Evolutionary conservation across 2,113 vertebrate species (phyloP), one percentile per base, ranked within the genome.

Genomic region (Cygnus buccinator): DNA sequence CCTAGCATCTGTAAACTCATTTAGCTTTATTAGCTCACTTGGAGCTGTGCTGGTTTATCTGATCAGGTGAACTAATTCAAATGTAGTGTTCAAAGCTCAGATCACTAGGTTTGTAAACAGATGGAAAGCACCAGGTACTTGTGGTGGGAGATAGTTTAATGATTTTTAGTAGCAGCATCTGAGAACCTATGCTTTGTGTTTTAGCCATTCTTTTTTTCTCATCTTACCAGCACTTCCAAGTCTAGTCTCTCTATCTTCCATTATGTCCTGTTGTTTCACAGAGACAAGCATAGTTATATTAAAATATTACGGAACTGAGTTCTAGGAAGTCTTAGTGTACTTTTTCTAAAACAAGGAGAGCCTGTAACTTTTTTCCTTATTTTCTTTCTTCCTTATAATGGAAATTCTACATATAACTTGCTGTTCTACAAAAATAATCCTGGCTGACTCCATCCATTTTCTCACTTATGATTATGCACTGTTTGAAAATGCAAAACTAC

Each of bases 401-500:
- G 19, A 83, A 95, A 82, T 85, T 85, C 35, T 80, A 6, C 76
- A 26, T 84, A 9, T 67, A 86, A 39, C 33, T 74, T 61, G 1
- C 22, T 93, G 11, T 25, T 82, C 85, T 72, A 41, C 15, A 35
- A 33, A 77, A 88, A 41, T 29, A 75, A 63, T 79, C 84, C 31
- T 84, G 52, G 5, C 37, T 80, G 59, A 90, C 11, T 77, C 41
- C 11, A 55, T 77, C 33, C 6, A 6, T 72, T 46, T 89, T 93
- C 91, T 73, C 23, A 46, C 33, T 61, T 77, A 71, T 19, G 73
- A 70, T 85, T 93, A 81, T 61, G 26, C 39, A 48, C 26, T 72
- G 6, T 67, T 92, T 90, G 61, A 87, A 93, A 94, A 87, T 48
- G 33, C 67, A 89, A 87, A 63, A 29, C 43, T 86, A n/a, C 75